Evolutionary conservation across 2,797 vertebrate genomes (phyloP), one percentile per base, ranked within the genome.

Genomic region (Cottoperca gobio): DNA sequence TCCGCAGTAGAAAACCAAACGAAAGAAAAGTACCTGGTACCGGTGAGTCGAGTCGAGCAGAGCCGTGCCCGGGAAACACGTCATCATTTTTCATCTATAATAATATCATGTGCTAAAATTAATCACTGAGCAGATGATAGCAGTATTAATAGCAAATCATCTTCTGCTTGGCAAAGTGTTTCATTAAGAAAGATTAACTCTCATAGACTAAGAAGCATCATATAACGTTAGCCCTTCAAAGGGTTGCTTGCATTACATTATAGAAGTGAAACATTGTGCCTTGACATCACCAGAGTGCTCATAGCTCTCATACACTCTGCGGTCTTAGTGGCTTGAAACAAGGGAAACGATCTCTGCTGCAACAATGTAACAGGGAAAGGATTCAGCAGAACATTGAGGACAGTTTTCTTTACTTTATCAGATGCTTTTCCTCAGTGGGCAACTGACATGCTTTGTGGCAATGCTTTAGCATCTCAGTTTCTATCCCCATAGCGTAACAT

Each of bases 381-480:
- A 19, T 43, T 43, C 45, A 54, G 28, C 11, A 31, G 4, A 46
- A 45, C 19, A 48, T 4, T 21, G 26, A 42, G 6, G n/a, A 54
- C 28, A 45, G 24, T 60, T 64, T 24, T 49, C 46, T 72, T 24
- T 26, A 55, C 39, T 59, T 67, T 53, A 66, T 55, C 43, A 21
- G 9, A 58, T 55, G 12, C 39, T 54, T 61, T 62, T 40, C 13
- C 53, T 50, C 58, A 49, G 12, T 10, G 1, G 46, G 13, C 26
- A 49, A 53, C 62, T 33, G 16, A 8, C 31, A 37, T 23, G 10
- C 14, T 57, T 35, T 49, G 50, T 11, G 31, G 16, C 12, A 49
- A 66, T 31, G 31, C n/a, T 50, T 31, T 71, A 31, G 53, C 39
- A 63, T 62, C 48, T 76, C 21, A 43, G n/a, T n/a, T 52, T n/a